Evolutionary conservation across 2,113 vertebrate genomes (phyloP).

Genomic region (Neogale vison): DNA sequence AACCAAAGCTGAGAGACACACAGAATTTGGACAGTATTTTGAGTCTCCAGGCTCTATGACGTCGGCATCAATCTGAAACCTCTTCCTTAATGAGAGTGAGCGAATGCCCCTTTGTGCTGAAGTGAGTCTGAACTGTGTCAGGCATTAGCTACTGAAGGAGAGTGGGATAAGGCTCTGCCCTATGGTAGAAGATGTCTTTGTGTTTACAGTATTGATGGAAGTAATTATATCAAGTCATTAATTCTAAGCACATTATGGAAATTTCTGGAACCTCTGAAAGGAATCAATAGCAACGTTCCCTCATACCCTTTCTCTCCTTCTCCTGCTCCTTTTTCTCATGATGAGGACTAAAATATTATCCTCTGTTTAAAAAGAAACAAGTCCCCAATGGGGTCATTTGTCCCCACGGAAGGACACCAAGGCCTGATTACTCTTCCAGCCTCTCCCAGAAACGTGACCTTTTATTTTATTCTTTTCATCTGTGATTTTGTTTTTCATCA

Average conservation of each 20-base stretch:
- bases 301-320: background rate
- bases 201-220: background rate
- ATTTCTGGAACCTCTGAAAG: background rate
- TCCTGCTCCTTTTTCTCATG: background rate
- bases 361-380: background rate
- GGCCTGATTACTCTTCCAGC: background rate
- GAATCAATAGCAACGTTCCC: background rate
- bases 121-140: background rate
- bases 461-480: background rate
- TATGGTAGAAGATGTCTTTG: background rate
- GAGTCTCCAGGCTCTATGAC: background rate
- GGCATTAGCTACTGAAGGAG: background rate
- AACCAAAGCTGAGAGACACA: background rate
- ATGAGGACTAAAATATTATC: background rate
- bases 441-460: background rate
- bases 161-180: fast-evolving
- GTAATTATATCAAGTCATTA: background rate
- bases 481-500: background rate
- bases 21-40: fast-evolving
- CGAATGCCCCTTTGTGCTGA: background rate
- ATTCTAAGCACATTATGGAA: background rate
- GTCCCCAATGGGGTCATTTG: background rate
- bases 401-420: background rate
- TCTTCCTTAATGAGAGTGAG: background rate
- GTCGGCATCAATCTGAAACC: too few species aligned